These are phyloP conservation scores for Struthidea cinerea DNA, from an alignment of 2,113 vertebrate genomes.

Conservation along the genomic window DNA sequence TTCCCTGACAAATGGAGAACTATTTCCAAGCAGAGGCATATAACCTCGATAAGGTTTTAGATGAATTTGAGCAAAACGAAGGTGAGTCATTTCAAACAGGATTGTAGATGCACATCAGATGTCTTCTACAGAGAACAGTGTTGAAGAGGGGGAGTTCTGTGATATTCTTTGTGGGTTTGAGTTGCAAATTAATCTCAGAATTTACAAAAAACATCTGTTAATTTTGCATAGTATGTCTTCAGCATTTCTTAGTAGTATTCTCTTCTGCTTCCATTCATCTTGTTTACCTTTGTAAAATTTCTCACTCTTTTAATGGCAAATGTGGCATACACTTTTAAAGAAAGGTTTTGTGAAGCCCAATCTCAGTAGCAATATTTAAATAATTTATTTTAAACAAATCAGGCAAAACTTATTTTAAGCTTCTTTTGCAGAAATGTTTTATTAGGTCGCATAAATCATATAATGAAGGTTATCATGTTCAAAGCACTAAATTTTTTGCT, in stretches of 20 bases:
- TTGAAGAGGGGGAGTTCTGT: background rate
- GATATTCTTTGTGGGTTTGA: background rate
- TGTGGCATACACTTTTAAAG: background rate
- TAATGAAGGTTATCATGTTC: background rate
- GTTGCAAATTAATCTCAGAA: background rate
- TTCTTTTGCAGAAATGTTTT: constrained; percentile 3
- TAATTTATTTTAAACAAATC: background rate
- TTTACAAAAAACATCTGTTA: background rate
- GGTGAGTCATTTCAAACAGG: constrained; percentile 74
- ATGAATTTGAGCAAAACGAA: constrained; percentile 99
- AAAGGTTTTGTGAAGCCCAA: background rate
- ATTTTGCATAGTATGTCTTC: background rate
- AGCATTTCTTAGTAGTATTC: background rate
- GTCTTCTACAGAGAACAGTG: background rate
- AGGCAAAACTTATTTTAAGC: background rate
- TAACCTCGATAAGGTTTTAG: constrained; percentile 99
- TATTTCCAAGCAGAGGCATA: constrained; percentile 99
- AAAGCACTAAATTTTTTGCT: background rate
- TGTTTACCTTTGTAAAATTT: background rate
- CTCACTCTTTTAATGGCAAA: background rate
- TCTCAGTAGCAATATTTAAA: background rate
- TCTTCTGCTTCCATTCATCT: background rate
- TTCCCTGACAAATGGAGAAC: constrained; percentile 98
- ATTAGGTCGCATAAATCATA: constrained; percentile 10
- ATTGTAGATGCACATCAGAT: background rate